These are phyloP conservation scores for Trichonephila clavata DNA, from an alignment of 1,140 invertebrate species.

Conservation along the genomic window DNA sequence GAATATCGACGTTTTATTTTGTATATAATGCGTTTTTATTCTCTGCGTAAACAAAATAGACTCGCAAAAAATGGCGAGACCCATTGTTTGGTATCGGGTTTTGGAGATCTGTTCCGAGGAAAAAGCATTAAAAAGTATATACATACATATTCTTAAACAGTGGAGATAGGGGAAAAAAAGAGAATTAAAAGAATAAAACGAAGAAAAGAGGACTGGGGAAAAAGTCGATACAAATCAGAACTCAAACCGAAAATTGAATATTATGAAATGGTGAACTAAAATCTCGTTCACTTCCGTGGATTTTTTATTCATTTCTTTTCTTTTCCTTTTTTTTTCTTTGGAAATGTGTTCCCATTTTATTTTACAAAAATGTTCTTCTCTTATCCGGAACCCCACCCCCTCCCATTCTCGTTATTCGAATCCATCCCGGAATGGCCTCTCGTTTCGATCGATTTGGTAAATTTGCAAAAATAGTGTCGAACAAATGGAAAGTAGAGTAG, in stretches of 20 bases:
- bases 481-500: neutral
- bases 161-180: neutral
- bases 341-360: slow-evolving; percentile 64
- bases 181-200: slow-evolving; percentile 1
- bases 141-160: neutral
- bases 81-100: slow-evolving; percentile 66
- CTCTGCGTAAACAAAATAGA: slow-evolving; percentile 35
- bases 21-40: slow-evolving; percentile 69
- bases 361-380: slow-evolving; percentile 64
- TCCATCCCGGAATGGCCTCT: slow-evolving; percentile 55
- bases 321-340: neutral
- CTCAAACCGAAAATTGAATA: slow-evolving; percentile 74
- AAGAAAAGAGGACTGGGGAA: neutral
- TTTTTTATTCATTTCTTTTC: neutral
- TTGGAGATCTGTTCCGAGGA: neutral
- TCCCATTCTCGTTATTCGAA: slow-evolving; percentile 1
- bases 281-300: neutral
- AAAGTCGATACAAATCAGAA: slow-evolving; percentile 73
- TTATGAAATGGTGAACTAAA: slow-evolving; percentile 55
- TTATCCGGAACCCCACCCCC: neutral
- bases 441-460: slow-evolving; percentile 51
- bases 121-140: slow-evolving; percentile 32
- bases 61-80: neutral
- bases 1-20: slow-evolving; percentile 68
- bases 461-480: slow-evolving; percentile 66